phyloP scores from a whole-genome alignment of 2,888 invertebrate genomes.

The Drosophila melanocephala region DNA sequence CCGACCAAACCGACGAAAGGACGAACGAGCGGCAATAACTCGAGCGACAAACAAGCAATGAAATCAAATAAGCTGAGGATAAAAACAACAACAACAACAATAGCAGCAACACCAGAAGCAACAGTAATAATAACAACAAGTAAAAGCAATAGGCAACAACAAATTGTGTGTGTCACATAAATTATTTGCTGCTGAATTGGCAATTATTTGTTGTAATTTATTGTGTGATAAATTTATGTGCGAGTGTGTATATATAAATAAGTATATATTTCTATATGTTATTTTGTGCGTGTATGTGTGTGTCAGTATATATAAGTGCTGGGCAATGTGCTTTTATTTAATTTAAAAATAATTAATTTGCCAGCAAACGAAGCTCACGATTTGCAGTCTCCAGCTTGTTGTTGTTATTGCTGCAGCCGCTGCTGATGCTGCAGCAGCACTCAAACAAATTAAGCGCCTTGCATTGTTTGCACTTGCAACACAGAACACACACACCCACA shows the following conservation, averaged over 20 bases:
- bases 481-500: slow-evolving; percentile 10
- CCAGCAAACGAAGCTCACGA: slow-evolving; percentile 34
- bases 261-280: slow-evolving; percentile 10
- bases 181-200: slow-evolving; percentile 75
- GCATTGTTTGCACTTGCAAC: slow-evolving; percentile 48
- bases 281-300: not conserved
- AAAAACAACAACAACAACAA: slow-evolving; percentile 31
- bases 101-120: slow-evolving; percentile 7
- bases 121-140: slow-evolving; percentile 18
- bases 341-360: slow-evolving; percentile 68
- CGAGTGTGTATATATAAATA: slow-evolving; percentile 3
- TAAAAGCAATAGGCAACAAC: slow-evolving; percentile 46
- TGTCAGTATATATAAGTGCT: slow-evolving; percentile 30
- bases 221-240: slow-evolving; percentile 62
- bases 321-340: slow-evolving; percentile 57
- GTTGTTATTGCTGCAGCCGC: not conserved
- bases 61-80: slow-evolving; percentile 64
- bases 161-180: slow-evolving; percentile 68
- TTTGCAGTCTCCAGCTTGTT: slow-evolving; percentile 33
- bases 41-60: slow-evolving; percentile 74
- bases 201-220: slow-evolving; percentile 76
- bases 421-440: slow-evolving; percentile 32
- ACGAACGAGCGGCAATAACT: slow-evolving; percentile 46
- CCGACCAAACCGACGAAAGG: slow-evolving; percentile 26
- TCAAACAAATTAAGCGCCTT: slow-evolving; percentile 65